Percentiles rank a stretch among this genome's conserved stretches.
phyloP scores from a whole-genome alignment of 1,140 invertebrate genomes.

The Cyclina sinensis region DNA sequence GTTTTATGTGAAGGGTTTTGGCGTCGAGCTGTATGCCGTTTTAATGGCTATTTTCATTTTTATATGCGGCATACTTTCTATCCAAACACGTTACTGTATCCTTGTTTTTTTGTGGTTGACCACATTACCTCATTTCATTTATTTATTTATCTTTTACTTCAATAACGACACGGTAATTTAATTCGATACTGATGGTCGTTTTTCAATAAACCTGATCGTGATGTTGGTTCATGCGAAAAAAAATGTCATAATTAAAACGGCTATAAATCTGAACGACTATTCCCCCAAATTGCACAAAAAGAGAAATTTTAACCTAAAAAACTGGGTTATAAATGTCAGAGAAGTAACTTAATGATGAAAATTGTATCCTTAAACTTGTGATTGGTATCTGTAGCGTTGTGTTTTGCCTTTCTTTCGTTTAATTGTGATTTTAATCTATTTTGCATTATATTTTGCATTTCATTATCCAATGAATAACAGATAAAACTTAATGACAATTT shows the following conservation, averaged over 20 bases:
- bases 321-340: background rate
- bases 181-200: too few relatives aligned
- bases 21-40: conserved; percentile 5
- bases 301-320: background rate
- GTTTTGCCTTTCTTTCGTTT: too few relatives aligned
- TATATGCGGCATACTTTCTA: conserved; percentile 2
- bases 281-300: background rate
- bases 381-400: too few relatives aligned
- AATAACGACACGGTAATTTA: too few relatives aligned
- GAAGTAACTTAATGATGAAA: too few relatives aligned
- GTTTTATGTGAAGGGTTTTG: background rate
- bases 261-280: too few relatives aligned
- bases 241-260: background rate
- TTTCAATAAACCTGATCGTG: too few relatives aligned
- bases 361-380: background rate
- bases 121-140: background rate
- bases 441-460: too few relatives aligned
- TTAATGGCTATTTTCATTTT: conserved; percentile 35
- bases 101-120: conserved; percentile 24
- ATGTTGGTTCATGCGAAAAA: background rate
- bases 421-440: too few relatives aligned
- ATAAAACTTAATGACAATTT: too few relatives aligned
- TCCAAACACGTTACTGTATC: background rate
- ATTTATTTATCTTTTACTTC: too few relatives aligned
- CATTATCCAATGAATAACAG: too few relatives aligned